These are phyloP conservation scores for Indri indri DNA, from an alignment of 2,113 vertebrate species.

Conservation along the genomic window DNA sequence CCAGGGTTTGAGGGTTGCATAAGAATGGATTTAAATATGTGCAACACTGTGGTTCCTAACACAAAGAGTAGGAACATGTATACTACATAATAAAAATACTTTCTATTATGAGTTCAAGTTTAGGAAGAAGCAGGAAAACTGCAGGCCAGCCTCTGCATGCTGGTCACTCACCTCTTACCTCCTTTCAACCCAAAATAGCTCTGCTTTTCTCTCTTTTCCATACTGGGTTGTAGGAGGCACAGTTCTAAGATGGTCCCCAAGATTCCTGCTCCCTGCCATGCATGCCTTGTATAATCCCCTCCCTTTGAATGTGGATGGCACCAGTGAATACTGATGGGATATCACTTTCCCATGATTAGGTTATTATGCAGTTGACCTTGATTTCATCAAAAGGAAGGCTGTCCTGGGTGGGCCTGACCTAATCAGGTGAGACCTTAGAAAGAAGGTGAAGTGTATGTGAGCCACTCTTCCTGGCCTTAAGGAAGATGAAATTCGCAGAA, in stretches of 20 bases:
- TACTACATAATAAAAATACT: not conserved
- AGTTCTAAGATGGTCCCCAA: not conserved
- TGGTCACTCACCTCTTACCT: not conserved
- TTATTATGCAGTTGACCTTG: not conserved
- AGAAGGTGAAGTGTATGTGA: not conserved
- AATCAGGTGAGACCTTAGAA: not conserved
- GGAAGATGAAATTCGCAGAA: not conserved
- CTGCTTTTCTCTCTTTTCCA: not conserved
- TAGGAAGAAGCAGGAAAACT: not conserved
- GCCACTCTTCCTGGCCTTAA: not conserved
- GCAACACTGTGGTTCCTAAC: not conserved
- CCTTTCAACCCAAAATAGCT: not conserved
- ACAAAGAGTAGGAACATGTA: not conserved
- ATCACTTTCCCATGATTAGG: not conserved
- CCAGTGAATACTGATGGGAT: not conserved
- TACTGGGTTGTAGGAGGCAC: not conserved
- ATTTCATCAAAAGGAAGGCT: not conserved
- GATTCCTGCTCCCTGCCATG: not conserved
- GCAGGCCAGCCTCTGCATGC: not conserved
- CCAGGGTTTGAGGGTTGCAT: not conserved
- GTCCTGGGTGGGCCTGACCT: not conserved
- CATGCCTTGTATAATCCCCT: not conserved
- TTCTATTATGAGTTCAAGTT: not conserved
- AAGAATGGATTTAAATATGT: slow-evolving; percentile 29
- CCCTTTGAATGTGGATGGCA: not conserved